Percentiles rank a stretch among this genome's conserved stretches.
phyloP scores from a whole-genome alignment of 2,113 vertebrate species.

The Dendropsophus ebraccatus region DNA sequence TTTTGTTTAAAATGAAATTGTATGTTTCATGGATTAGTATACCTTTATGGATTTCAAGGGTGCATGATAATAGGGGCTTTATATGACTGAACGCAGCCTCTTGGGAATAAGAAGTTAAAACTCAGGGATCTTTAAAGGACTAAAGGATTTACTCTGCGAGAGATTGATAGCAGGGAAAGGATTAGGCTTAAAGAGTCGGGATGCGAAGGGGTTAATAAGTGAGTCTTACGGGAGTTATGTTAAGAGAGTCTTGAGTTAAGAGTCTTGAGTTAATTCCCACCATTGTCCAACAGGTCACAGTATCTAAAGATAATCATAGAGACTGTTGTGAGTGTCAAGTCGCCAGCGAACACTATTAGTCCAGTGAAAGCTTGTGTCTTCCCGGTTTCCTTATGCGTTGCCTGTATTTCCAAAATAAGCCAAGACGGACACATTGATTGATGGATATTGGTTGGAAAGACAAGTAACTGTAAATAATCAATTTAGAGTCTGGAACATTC shows the following conservation, averaged over 20 bases:
- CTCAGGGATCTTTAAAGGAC: neutral
- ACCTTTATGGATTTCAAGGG: neutral
- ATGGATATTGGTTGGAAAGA: constrained; percentile 6
- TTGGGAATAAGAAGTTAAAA: neutral
- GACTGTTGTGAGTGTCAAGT: neutral
- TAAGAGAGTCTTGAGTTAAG: constrained; percentile 20
- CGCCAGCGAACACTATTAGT: neutral
- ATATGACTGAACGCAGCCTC: neutral
- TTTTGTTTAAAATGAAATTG: neutral
- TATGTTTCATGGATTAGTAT: neutral
- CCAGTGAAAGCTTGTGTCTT: neutral
- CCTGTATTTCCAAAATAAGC: neutral
- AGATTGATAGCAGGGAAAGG: neutral
- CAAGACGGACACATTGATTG: neutral
- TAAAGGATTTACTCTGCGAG: constrained; percentile 7
- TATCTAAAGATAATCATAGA: neutral
- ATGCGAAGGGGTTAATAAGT: neutral
- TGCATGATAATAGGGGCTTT: neutral
- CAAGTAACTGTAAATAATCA: constrained; percentile 16
- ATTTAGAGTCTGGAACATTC: constrained; percentile 4
- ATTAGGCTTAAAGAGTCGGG: neutral
- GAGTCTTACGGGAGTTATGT: neutral
- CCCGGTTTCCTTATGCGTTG: neutral
- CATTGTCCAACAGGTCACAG: constrained; percentile 17
- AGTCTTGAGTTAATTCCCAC: constrained; percentile 23